These are phyloP conservation scores for Lydus trimaculatus DNA, from an alignment of 2,888 invertebrate genomes.

Conservation along the genomic window DNA sequence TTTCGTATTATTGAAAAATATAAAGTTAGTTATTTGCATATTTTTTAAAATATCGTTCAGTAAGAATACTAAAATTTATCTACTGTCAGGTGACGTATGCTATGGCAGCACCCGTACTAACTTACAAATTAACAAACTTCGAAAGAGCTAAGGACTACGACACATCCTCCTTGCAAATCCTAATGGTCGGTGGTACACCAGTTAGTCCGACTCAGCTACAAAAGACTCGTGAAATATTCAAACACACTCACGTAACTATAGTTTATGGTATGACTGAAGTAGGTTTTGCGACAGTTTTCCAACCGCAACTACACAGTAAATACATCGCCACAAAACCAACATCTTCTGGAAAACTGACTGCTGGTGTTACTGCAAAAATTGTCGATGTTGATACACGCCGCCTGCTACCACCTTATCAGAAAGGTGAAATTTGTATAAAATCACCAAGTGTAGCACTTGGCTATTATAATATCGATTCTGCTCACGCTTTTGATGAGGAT, in stretches of 20 bases:
- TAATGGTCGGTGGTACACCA: constrained; percentile 40
- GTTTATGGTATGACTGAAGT: constrained; percentile 60
- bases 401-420: constrained; percentile 53
- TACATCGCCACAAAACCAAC: constrained; percentile 11
- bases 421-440: constrained; percentile 64
- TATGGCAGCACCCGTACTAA: constrained; percentile 35
- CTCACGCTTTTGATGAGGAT: constrained; percentile 56
- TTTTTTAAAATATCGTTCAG: background rate
- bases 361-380: constrained; percentile 22
- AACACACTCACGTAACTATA: constrained; percentile 51
- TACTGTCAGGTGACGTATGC: constrained; percentile 23
- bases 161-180: constrained; percentile 32
- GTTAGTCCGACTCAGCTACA: constrained; percentile 33
- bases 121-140: constrained; percentile 36
- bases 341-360: constrained; percentile 27
- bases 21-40: constrained; percentile 29
- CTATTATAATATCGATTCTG: constrained; percentile 61
- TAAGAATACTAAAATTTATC: background rate
- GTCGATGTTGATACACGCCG: constrained; percentile 44
- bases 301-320: constrained; percentile 12
- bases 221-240: constrained; percentile 43
- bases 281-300: constrained; percentile 40
- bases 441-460: constrained; percentile 53
- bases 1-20: constrained; percentile 41
- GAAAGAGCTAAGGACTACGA: constrained; percentile 31